Evolutionary conservation across 2,113 vertebrate genomes (phyloP).

Genomic region (Ploceus nigricollis): DNA sequence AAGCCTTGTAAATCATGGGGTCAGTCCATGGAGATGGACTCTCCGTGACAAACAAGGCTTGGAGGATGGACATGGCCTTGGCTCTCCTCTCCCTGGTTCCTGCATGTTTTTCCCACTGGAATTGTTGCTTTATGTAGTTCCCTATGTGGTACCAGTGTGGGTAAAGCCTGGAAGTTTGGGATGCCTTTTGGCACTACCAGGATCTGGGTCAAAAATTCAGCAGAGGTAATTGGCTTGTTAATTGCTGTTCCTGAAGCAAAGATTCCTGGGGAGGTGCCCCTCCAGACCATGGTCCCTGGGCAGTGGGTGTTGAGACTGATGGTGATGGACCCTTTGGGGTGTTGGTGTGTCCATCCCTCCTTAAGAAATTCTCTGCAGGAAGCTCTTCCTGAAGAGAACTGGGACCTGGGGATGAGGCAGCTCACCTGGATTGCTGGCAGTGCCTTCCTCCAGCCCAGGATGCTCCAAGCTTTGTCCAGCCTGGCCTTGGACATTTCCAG

Average conservation of each 20-base stretch:
- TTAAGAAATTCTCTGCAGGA: background rate
- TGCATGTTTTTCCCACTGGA: rapidly evolving
- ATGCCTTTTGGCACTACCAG: background rate
- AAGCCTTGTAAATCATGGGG: background rate
- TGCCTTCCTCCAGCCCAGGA: background rate
- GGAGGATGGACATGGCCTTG: background rate
- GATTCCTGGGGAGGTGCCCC: background rate
- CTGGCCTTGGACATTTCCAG: background rate
- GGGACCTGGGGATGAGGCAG: background rate
- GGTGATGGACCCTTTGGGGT: too few relatives aligned
- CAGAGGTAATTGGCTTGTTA: background rate
- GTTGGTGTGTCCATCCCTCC: background rate
- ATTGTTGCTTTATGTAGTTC: background rate
- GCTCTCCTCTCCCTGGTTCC: background rate
- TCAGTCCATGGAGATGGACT: rapidly evolving
- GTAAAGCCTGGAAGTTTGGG: background rate
- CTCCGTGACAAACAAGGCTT: background rate
- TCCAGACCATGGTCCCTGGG: background rate
- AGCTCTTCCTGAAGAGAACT: background rate
- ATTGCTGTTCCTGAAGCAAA: background rate
- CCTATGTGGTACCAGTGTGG: rapidly evolving
- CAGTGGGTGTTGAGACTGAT: background rate
- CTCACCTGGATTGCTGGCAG: background rate
- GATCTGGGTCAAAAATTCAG: background rate
- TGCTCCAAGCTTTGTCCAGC: background rate